Evolutionary conservation across 2,888 invertebrate genomes (phyloP).

Genomic region (Malthinus flaveolus): DNA sequence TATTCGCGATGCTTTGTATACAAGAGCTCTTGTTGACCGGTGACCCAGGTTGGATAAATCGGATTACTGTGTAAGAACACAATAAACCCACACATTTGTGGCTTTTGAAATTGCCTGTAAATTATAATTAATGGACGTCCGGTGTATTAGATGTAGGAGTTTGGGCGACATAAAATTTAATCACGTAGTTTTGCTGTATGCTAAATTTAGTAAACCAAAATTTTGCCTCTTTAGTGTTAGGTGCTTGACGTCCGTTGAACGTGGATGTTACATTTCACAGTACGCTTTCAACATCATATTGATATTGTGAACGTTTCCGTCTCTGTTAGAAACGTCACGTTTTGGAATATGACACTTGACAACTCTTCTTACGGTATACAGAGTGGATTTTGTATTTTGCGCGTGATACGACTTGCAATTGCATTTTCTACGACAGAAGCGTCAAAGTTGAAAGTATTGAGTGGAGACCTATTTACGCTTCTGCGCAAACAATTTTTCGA

Average conservation of each 20-base stretch:
- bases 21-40: conserved; percentile 23
- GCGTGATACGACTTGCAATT: conserved; percentile 38
- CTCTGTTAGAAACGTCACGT: conserved; percentile 28
- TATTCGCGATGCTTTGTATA: conserved; percentile 20
- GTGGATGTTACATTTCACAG: conserved; percentile 26
- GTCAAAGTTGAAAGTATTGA: conserved; percentile 29
- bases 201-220: neutral
- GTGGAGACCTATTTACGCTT: neutral
- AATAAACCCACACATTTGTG: conserved; percentile 28
- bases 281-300: conserved; percentile 29
- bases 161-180: conserved; percentile 21
- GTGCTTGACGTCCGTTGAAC: conserved; percentile 20
- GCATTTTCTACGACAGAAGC: conserved; percentile 30
- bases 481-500: no score
- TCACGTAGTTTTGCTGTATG: conserved; percentile 14
- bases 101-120: conserved; percentile 26
- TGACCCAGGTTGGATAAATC: conserved; percentile 17
- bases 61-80: conserved; percentile 27
- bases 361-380: conserved; percentile 32
- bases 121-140: conserved; percentile 29
- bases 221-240: conserved; percentile 5
- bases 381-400: conserved; percentile 38
- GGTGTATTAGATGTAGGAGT: conserved; percentile 23
- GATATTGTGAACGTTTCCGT: conserved; percentile 27
- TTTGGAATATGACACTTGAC: conserved; percentile 35